Conservation (phyloP, 2,888 invertebrate genomes). For the Leucoma salicis region DNA sequence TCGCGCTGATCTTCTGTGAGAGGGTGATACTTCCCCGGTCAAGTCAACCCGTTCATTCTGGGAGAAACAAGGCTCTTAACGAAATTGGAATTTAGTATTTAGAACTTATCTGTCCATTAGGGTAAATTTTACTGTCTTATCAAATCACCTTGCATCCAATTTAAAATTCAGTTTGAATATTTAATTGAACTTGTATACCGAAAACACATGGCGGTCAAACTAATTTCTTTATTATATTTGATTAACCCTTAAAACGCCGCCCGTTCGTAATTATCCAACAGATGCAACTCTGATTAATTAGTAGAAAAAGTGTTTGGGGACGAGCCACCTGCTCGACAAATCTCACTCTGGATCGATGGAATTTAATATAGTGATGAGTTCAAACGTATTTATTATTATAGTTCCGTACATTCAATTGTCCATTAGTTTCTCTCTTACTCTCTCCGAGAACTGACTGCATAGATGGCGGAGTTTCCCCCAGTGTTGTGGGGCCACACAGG, state of each 20-base stretch:
- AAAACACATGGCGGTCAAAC: conserved; percentile 64
- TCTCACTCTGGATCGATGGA: conserved; percentile 67
- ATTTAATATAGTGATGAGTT: neutral
- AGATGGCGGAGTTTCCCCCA: too few relatives aligned
- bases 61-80: too few relatives aligned
- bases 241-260: conserved; percentile 70
- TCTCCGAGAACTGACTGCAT: too few relatives aligned
- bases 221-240: conserved; percentile 81
- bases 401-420: conserved; percentile 24
- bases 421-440: too few relatives aligned
- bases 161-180: conserved; percentile 4
- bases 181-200: conserved; percentile 16
- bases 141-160: conserved; percentile 3
- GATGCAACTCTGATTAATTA: conserved; percentile 78
- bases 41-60: too few relatives aligned
- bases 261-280: conserved; percentile 68
- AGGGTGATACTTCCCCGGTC: too few relatives aligned
- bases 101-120: too few relatives aligned
- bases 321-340: conserved; percentile 63
- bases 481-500: too few relatives aligned
- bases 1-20: too few relatives aligned
- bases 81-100: too few relatives aligned
- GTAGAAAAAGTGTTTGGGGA: conserved; percentile 63
- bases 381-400: neutral
- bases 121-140: too few relatives aligned